Evolutionary conservation across 1,140 invertebrate genomes (phyloP).

Genomic region (Agrilus planipennis): DNA sequence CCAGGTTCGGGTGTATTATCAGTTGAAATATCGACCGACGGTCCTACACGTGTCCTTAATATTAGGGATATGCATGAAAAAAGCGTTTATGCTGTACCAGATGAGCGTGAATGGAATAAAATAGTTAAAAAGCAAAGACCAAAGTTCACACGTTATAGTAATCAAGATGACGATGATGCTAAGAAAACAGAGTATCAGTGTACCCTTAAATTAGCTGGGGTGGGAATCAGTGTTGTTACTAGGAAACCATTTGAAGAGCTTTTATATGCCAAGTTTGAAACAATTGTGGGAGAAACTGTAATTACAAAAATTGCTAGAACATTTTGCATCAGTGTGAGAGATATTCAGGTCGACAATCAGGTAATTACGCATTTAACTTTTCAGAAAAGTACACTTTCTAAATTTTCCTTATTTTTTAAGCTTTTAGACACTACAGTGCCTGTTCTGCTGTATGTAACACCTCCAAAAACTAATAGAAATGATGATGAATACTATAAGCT

Average conservation of each 20-base stretch:
- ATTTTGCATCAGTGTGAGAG: conserved; percentile 61
- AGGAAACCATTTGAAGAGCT: conserved; percentile 74
- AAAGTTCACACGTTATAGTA: conserved; percentile 23
- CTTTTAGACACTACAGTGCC: conserved; percentile 73
- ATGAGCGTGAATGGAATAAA: conserved; percentile 44
- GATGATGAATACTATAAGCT: conserved; percentile 28
- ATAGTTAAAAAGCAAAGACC: conserved; percentile 41
- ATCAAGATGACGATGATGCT: conserved; percentile 13
- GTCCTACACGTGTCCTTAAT: conserved; percentile 81
- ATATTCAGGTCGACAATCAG: conserved; percentile 88
- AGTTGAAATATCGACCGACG: conserved; percentile 76
- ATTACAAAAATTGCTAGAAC: conserved; percentile 43
- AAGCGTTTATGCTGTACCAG: conserved; percentile 38
- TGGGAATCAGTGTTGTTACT: conserved; percentile 78
- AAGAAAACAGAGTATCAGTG: conserved; percentile 45
- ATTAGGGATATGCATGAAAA: conserved; percentile 68
- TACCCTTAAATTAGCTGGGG: conserved; percentile 49
- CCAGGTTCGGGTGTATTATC: conserved; percentile 84
- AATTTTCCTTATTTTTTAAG: conserved; percentile 33
- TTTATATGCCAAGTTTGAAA: conserved; percentile 63
- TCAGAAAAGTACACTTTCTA: not conserved
- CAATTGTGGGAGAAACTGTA: conserved; percentile 56
- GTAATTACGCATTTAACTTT: conserved; percentile 18
- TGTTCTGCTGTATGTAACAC: conserved; percentile 65
- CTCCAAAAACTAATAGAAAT: conserved; percentile 22